Evolutionary conservation across 2,888 invertebrate genomes (phyloP).

Genomic region (Psococerastis gibbosa): DNA sequence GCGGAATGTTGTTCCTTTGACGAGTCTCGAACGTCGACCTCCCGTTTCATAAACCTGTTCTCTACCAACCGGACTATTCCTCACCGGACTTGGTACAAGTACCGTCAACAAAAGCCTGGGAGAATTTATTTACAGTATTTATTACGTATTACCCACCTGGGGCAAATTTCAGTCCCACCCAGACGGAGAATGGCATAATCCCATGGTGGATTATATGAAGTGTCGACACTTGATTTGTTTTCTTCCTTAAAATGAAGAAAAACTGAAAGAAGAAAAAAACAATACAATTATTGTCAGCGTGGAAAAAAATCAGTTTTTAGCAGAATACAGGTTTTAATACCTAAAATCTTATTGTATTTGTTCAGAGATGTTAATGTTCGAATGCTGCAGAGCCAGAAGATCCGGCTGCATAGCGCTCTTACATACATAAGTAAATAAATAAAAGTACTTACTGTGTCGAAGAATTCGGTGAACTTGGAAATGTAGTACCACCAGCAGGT

Average conservation of each 20-base stretch:
- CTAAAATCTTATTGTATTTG: too few species aligned
- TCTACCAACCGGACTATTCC: too few species aligned
- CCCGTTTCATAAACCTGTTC: too few species aligned
- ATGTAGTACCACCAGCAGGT: slow-evolving; percentile 96
- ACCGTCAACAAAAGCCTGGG: too few species aligned
- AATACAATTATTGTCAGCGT: not conserved
- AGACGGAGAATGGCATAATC: slow-evolving; percentile 89
- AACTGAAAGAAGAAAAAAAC: slow-evolving; percentile 27
- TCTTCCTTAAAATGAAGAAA: slow-evolving; percentile 89
- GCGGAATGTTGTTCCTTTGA: too few species aligned
- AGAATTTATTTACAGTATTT: too few species aligned
- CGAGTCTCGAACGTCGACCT: too few species aligned
- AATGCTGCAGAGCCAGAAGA: too few species aligned
- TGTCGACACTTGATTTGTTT: slow-evolving; percentile 81
- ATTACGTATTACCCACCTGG: slow-evolving; percentile 41
- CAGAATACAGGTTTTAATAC: not conserved
- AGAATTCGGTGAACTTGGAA: slow-evolving; percentile 91
- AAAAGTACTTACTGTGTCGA: slow-evolving; percentile 59
- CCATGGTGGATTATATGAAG: slow-evolving; percentile 94
- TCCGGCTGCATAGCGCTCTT: slow-evolving; percentile 7
- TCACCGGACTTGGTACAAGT: too few species aligned
- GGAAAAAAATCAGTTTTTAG: slow-evolving; percentile 11
- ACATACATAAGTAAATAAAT: not conserved
- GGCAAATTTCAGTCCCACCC: slow-evolving; percentile 90
- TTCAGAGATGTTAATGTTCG: slow-evolving; percentile 9